Evolutionary conservation across 2,888 invertebrate genomes (phyloP).

Genomic region (Hyppa rectilinea): DNA sequence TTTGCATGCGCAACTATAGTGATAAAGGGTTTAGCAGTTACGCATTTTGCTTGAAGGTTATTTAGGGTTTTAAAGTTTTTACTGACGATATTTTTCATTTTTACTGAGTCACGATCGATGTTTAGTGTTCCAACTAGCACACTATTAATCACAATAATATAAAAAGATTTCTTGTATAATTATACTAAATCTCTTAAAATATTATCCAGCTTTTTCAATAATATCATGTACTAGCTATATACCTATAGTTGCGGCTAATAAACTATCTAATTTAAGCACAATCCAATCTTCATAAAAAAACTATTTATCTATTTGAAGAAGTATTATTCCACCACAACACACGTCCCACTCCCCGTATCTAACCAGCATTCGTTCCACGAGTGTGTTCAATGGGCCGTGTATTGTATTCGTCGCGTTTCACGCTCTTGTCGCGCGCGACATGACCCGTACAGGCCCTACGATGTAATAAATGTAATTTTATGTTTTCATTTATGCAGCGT

Average conservation of each 20-base stretch:
- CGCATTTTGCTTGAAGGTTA: not conserved
- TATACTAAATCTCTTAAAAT: not conserved
- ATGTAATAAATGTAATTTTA: constrained; percentile 63
- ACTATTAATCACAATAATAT: not conserved
- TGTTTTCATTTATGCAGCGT: constrained; percentile 58
- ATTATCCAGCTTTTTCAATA: not conserved
- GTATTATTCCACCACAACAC: constrained; percentile 26
- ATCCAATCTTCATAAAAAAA: constrained; percentile 16
- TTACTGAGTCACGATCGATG: not conserved
- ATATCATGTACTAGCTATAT: not conserved
- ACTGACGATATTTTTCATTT: not conserved
- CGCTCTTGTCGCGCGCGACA: constrained; percentile 36
- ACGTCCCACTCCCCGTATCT: constrained; percentile 46
- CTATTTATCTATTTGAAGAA: constrained; percentile 26
- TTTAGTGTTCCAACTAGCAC: not conserved
- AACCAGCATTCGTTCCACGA: constrained; percentile 66
- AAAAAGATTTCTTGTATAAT: not conserved
- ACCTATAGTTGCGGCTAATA: not conserved
- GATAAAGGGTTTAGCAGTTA: not conserved
- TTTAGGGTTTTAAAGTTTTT: not conserved
- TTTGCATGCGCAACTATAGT: not conserved
- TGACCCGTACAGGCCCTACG: constrained; percentile 37
- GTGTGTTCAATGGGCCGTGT: constrained; percentile 66
- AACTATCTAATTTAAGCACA: not conserved
- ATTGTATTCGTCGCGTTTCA: constrained; percentile 59